Conservation (phyloP, 2,797 vertebrate genomes). For the Lithobates pipiens region DNA sequence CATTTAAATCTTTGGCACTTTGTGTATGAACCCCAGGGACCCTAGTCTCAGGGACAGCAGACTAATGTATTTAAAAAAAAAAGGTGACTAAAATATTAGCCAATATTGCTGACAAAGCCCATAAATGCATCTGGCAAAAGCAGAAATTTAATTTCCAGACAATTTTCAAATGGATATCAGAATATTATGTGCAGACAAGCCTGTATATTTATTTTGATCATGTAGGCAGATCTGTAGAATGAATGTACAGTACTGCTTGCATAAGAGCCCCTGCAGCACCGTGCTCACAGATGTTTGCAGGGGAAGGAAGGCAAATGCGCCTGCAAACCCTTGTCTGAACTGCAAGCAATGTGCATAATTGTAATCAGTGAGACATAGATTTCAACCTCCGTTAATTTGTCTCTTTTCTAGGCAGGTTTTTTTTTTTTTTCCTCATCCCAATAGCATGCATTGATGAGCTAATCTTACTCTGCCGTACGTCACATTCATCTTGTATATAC, state of each 20-base stretch:
- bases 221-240: neutral
- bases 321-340: constrained; percentile 49
- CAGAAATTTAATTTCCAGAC: neutral
- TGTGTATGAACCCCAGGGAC: too few species aligned
- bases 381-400: constrained; percentile 54
- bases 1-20: too few species aligned
- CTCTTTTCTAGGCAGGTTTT: constrained; percentile 47
- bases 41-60: too few species aligned
- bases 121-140: neutral
- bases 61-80: neutral
- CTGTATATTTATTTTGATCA: constrained; percentile 12
- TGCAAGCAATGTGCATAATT: constrained; percentile 57
- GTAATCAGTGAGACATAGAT: constrained; percentile 56
- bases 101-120: neutral
- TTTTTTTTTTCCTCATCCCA: constrained; percentile 1
- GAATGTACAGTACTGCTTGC: constrained; percentile 9
- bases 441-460: constrained; percentile 51
- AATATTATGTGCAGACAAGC: neutral
- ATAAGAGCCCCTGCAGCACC: constrained; percentile 30
- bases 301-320: constrained; percentile 26
- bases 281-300: constrained; percentile 51
- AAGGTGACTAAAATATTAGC: neutral
- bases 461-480: constrained; percentile 38
- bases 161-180: neutral
- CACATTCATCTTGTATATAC: constrained; percentile 52